Base-by-base conservation (phyloP, 2,113 vertebrate genomes). In the Hucho hucho region DNA sequence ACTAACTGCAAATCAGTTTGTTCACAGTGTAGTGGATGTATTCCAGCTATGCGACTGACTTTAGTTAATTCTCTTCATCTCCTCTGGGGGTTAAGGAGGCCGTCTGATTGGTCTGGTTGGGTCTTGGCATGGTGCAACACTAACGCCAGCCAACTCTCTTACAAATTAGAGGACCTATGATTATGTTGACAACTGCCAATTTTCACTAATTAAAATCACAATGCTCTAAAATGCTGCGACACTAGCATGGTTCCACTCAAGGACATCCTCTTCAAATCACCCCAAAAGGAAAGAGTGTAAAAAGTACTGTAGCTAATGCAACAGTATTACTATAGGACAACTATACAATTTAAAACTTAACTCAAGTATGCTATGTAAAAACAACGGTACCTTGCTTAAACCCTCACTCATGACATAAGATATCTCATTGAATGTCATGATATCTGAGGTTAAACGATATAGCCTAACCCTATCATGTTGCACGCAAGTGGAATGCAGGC, bases 141-240 rank as follows among this genome's bases (percentile, higher is more conserved):
- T 78, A 81, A 37, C 73, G 25, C 29, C n/a, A 11, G 86, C 87
- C 85, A 83, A 85, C 81, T 81, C 76, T 29, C 84, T 81, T 83
- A 84, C 79, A 88, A 86, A 84, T 85, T 78, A 86, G 79, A 84
- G 77, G 87, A 85, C 86, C 82, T 56, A 47, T 88, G 78, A 87
- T 88, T 70, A 75, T 79, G 82, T 78, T 56, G 65, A 73, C 79
- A 16, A 74, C 22, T 61, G 83, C 89, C 81, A 87, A 87, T 83
- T 81, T 79, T 80, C 79, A 83, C 86, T 85, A 87, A 90, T 88
- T 90, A 87, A 85, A 87, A 89, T 84, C 82, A 84, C 87, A 87
- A 83, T 82, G 81, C 79, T 64, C 72, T 56, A 75, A 85, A 86
- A 79, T 20, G 49, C 58, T 68, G 72, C 79, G 64, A 73, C 71